Conservation (phyloP, 2,113 vertebrate species). For the Syrmaticus mikado region DNA sequence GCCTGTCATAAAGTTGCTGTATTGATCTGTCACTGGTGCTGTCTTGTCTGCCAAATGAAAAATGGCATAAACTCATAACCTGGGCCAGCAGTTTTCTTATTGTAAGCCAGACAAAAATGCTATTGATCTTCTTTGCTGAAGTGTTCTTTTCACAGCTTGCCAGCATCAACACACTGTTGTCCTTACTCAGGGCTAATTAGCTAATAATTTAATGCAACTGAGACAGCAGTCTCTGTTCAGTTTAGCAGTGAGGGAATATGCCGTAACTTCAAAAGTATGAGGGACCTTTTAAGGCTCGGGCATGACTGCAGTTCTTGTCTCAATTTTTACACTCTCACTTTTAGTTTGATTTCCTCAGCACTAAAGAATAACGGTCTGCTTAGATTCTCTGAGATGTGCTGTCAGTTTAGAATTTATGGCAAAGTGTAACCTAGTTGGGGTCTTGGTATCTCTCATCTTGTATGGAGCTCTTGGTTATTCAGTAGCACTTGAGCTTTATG, state of each 20-base stretch:
- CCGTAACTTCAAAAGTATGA: neutral
- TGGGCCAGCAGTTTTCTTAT: conserved; percentile 65
- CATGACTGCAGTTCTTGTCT: neutral
- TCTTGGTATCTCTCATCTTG: neutral
- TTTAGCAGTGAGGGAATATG: conserved; percentile 33
- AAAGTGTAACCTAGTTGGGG: neutral
- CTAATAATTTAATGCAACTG: conserved; percentile 76
- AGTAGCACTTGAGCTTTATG: neutral
- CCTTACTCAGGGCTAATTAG: conserved; percentile 72
- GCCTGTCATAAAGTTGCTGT: conserved; percentile 58
- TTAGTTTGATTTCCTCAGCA: neutral
- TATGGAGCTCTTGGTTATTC: neutral
- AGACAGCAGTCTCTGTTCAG: conserved; percentile 38
- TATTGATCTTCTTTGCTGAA: conserved; percentile 71
- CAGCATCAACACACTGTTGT: conserved; percentile 67
- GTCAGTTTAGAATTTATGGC: neutral
- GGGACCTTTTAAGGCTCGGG: neutral
- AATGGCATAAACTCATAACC: conserved; percentile 68
- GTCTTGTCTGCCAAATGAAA: conserved; percentile 68
- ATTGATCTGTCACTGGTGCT: conserved; percentile 67
- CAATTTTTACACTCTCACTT: neutral
- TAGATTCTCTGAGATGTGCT: neutral
- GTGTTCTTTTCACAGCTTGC: conserved; percentile 75
- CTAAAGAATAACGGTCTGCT: conserved; percentile 20
- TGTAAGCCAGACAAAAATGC: conserved; percentile 70